Evolutionary conservation across 2,888 invertebrate species (phyloP).

Genomic region (Spodoptera picta): DNA sequence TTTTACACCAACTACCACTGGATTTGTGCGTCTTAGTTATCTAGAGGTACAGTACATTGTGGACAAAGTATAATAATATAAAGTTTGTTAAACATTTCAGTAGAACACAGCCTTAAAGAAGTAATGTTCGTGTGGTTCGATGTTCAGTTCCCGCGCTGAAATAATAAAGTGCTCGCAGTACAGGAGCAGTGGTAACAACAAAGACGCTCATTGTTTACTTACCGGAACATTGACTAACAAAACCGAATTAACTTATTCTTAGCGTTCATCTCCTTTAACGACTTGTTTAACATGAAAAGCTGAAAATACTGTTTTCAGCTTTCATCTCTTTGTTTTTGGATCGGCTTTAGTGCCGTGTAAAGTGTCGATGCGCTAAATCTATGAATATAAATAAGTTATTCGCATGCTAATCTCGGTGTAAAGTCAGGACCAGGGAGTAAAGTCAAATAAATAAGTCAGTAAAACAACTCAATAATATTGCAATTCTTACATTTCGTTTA

Average conservation of each 20-base stretch:
- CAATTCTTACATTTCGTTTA: too few species aligned
- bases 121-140: too few species aligned
- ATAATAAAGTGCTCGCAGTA: too few species aligned
- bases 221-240: conserved; percentile 4
- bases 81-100: not conserved
- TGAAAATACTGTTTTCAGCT: conserved; percentile 10
- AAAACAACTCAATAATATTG: too few species aligned
- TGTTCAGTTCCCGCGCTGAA: too few species aligned
- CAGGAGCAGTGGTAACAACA: conserved; percentile 12
- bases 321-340: not conserved
- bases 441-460: too few species aligned
- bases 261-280: conserved; percentile 12
- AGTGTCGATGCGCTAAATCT: conserved; percentile 43
- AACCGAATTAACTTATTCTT: conserved; percentile 6
- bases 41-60: not conserved
- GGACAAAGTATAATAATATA: not conserved
- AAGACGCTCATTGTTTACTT: conserved; percentile 7
- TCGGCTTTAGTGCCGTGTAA: conserved; percentile 17
- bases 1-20: too few species aligned
- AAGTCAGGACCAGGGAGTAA: conserved; percentile 6
- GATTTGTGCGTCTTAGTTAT: not conserved
- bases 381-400: conserved; percentile 57
- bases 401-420: conserved; percentile 51
- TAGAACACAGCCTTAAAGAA: too few species aligned
- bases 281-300: conserved; percentile 23